Base-by-base conservation (phyloP, 2,888 invertebrate species). In the Pyrgus malvae region DNA sequence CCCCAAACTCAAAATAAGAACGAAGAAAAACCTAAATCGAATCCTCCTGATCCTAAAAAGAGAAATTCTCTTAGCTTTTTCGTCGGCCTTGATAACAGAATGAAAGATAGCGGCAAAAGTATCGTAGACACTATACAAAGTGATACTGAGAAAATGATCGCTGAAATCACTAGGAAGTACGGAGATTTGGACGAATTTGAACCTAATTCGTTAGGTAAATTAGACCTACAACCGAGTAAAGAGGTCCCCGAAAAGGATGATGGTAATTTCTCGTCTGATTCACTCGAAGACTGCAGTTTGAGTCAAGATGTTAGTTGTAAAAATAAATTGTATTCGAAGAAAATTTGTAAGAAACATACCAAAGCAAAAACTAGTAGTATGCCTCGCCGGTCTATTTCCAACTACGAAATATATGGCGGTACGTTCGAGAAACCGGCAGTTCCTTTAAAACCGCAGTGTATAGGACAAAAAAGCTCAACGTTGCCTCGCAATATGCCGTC, bases 251-350 rank as follows among this genome's bases (percentile, higher is more conserved):
- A 77, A 40, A 88, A 90, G 55, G 94, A 93, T 0, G 94, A 94
- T 38, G 94, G 93, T 0, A 94, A 94, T 67, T 95, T 95, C 66
- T 95, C 95, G 45, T 95, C 95, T 0, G 96, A 96, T 80, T 95
- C 95, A 0, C 78, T 96, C 48, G 95, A 96, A 80, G 95, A 94
- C 59, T 93, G 92, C 67, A 92, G 93, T 69, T 76, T 93, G 0
- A 91, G 91, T 61, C 87, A 91, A 66, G 91, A 91, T 41, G 83
- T 81, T 9, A 89, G 87, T 60, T 89, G 89, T 62, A 80, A 90
- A 65, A 91, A 90, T 55, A 91, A 91, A 68, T 70, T 75, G 57
- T 92, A 74, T 72, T 92, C 81, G 5, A 92, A 92, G 65, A 89
- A 87, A 63, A 74, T 91, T 4, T 91, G 91, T 56, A 91, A 89